phyloP scores from a whole-genome alignment of 2,797 vertebrate species.

The Dryobates pubescens region DNA sequence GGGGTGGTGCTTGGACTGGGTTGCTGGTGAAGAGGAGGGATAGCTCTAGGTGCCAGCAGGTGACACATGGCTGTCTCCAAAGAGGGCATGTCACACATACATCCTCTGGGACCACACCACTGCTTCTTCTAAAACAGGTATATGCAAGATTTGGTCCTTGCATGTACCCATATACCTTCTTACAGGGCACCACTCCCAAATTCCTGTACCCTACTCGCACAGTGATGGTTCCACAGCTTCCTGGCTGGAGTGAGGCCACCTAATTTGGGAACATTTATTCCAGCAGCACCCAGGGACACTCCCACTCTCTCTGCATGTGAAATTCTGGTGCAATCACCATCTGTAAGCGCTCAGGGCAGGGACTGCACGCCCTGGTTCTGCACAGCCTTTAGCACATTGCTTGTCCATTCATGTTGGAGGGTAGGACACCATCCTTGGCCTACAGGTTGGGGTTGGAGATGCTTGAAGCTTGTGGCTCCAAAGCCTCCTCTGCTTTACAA shows the following conservation, averaged over 20 bases:
- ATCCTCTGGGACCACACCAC: neutral
- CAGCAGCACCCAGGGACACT: neutral
- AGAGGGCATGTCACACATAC: neutral
- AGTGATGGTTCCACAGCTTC: neutral
- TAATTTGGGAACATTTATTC: neutral
- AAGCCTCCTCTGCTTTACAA: rapidly evolving
- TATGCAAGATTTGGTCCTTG: neutral
- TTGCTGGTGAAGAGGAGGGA: neutral
- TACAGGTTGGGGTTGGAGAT: rapidly evolving
- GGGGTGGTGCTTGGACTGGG: neutral
- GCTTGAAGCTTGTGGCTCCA: neutral
- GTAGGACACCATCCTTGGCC: rapidly evolving
- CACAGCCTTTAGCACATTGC: rapidly evolving
- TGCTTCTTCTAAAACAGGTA: neutral
- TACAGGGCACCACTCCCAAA: neutral
- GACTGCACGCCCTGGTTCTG: neutral
- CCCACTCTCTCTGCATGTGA: neutral
- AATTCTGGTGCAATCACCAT: rapidly evolving
- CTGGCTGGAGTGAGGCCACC: neutral
- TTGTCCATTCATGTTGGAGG: neutral
- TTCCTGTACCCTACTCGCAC: rapidly evolving
- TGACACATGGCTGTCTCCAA: neutral
- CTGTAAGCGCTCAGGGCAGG: neutral
- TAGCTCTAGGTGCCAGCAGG: neutral
- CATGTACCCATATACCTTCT: neutral